Evolutionary conservation across 2,113 vertebrate species (phyloP).

Genomic region (Monarcha castaneiventris): DNA sequence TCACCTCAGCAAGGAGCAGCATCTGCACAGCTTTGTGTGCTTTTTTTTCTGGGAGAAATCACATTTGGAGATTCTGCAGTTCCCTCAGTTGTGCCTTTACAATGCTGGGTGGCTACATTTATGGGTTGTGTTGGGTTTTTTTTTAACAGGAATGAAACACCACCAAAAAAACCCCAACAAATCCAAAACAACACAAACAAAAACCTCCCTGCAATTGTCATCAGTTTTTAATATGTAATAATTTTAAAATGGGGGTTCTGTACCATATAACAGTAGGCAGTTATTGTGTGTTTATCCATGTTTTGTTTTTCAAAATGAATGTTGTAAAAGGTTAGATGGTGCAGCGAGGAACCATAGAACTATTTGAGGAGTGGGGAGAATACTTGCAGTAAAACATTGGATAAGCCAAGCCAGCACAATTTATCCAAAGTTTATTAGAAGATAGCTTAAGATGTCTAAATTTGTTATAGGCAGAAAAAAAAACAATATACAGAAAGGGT

Average conservation of each 20-base stretch:
- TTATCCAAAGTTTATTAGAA: neutral
- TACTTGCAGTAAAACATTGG: neutral
- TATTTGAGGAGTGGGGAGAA: neutral
- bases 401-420: neutral
- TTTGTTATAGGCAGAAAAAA: neutral
- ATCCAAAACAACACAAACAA: neutral
- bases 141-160: neutral
- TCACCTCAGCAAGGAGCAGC: neutral
- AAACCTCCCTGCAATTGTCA: accelerated
- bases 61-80: neutral
- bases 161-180: neutral
- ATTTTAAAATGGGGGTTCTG: neutral
- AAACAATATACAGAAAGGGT: neutral
- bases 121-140: neutral
- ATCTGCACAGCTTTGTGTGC: neutral
- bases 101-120: neutral
- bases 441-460: neutral
- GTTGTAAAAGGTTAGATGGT: neutral
- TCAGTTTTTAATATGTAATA: neutral
- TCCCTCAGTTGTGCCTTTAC: neutral
- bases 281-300: neutral
- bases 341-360: neutral
- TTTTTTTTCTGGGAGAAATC: neutral
- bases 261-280: neutral
- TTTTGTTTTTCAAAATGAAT: neutral